Conservation (phyloP, 2,797 vertebrate genomes). For the Malurus splendens region DNA sequence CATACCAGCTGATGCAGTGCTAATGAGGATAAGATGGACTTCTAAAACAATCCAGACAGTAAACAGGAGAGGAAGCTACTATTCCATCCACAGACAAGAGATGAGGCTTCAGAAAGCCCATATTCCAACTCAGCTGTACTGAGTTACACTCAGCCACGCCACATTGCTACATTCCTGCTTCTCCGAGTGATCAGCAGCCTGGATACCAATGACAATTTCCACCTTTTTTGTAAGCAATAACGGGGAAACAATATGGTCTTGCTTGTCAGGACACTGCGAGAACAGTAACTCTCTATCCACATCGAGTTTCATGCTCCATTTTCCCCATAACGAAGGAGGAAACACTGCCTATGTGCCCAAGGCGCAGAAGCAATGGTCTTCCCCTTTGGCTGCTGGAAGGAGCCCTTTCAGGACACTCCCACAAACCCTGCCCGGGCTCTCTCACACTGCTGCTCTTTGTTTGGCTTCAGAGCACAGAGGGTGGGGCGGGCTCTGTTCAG, state of each 20-base stretch:
- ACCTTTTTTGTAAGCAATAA: neutral
- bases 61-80: neutral
- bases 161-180: neutral
- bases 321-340: neutral
- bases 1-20: neutral
- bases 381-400: neutral
- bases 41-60: neutral
- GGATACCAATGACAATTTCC: neutral
- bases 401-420: neutral
- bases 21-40: neutral
- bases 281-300: neutral
- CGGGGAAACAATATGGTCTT: neutral
- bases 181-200: neutral
- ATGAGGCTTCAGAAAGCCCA: neutral
- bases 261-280: neutral
- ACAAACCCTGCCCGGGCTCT: neutral
- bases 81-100: neutral
- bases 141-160: neutral
- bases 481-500: neutral
- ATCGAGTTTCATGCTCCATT: neutral
- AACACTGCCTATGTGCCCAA: neutral
- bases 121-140: neutral
- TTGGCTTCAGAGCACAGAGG: neutral
- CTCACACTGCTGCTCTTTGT: neutral
- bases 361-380: neutral